These are phyloP conservation scores for Dendronephthya gigantea DNA, from an alignment of 64 coral and sea anemone genomes.

Conservation along the genomic window DNA sequence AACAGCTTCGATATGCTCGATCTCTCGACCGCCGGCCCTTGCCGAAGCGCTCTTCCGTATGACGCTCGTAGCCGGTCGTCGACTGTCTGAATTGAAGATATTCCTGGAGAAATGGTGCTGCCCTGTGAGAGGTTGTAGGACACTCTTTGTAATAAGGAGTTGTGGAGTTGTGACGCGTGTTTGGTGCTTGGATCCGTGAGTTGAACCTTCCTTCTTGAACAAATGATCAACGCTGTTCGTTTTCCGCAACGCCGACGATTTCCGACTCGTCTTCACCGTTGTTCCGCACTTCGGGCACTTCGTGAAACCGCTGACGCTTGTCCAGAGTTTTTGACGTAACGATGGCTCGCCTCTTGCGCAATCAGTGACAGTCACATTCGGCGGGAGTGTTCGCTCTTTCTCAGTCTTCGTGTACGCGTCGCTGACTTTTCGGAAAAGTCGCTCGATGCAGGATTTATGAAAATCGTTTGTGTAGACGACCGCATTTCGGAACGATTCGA, in stretches of 20 bases:
- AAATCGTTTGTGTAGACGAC: slow-evolving; percentile 86
- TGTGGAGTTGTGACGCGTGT: neutral
- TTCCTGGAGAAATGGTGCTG: neutral
- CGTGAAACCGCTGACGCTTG: neutral
- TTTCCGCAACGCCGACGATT: slow-evolving; percentile 47
- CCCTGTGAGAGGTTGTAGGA: neutral
- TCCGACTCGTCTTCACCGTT: slow-evolving; percentile 28
- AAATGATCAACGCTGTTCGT: slow-evolving; percentile 72
- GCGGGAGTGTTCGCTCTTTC: slow-evolving; percentile 46
- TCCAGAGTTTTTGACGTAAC: slow-evolving; percentile 29
- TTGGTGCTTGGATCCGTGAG: slow-evolving; percentile 28
- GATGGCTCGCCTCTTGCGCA: neutral
- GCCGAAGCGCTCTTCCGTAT: neutral
- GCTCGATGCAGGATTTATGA: slow-evolving; percentile 79
- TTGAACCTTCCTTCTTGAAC: slow-evolving; percentile 49
- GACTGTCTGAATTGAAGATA: neutral
- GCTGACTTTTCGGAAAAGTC: slow-evolving; percentile 64
- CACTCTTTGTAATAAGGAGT: neutral
- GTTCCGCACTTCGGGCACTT: slow-evolving; percentile 78
- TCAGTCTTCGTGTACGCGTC: slow-evolving; percentile 43
- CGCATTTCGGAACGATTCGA: slow-evolving; percentile 63
- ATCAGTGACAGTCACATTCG: slow-evolving; percentile 26
- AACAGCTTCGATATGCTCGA: neutral
- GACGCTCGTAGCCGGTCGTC: slow-evolving; percentile 5
- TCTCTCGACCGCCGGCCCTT: neutral